Conservation (phyloP, 2,113 vertebrate species). For the Thymallus thymallus region DNA sequence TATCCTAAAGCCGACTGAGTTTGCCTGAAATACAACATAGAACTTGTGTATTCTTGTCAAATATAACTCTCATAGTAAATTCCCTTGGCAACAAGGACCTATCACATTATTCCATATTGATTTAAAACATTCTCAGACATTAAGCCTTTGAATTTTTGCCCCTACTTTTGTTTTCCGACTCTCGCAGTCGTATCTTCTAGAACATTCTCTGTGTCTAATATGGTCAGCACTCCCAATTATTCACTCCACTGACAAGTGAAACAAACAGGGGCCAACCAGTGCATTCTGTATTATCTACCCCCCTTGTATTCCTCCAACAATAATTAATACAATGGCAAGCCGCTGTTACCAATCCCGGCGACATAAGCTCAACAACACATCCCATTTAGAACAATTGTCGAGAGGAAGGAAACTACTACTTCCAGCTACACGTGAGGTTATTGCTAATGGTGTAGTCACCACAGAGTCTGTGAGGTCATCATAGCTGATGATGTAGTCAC, state of each 20-base stretch:
- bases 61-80: constrained; percentile 55
- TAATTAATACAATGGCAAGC: constrained; percentile 79
- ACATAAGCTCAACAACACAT: constrained; percentile 65
- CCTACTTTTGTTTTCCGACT: constrained; percentile 11
- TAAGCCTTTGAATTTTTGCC: constrained; percentile 68
- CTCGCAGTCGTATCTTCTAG: constrained; percentile 65
- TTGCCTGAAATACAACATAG: constrained; percentile 28
- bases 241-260: constrained; percentile 82
- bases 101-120: constrained; percentile 63
- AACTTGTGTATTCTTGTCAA: constrained; percentile 36
- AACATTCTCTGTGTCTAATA: constrained; percentile 76
- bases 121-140: constrained; percentile 61
- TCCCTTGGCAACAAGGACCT: constrained; percentile 54
- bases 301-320: constrained; percentile 76
- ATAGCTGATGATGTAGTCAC: no score
- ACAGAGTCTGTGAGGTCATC: no score
- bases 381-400: constrained; percentile 58
- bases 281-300: constrained; percentile 80
- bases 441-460: no score
- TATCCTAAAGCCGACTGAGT: background rate
- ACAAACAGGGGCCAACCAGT: constrained; percentile 76
- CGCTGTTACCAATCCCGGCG: constrained; percentile 68
- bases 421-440: constrained; percentile 36
- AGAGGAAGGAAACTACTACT: constrained; percentile 62
- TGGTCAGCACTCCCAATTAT: constrained; percentile 83